These are phyloP conservation scores for Apaloderma vittatum DNA, from an alignment of 2,113 vertebrate species.

Conservation along the genomic window DNA sequence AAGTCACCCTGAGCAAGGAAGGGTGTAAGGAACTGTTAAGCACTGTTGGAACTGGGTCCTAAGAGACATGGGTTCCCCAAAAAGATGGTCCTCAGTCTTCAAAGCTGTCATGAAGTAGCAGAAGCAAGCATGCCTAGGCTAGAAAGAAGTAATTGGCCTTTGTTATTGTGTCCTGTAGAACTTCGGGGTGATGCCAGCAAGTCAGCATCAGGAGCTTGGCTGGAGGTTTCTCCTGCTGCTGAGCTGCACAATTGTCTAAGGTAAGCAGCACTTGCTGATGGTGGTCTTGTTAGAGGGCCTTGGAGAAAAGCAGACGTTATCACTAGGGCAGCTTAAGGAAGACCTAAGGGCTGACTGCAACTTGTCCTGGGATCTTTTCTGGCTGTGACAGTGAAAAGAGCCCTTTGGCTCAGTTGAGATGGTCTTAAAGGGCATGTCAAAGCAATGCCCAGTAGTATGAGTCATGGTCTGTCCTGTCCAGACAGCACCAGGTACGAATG, in stretches of 20 bases:
- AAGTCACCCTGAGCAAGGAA: background rate
- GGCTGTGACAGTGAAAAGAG: background rate
- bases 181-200: background rate
- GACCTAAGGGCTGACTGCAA: accelerated
- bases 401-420: background rate
- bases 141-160: too few relatives aligned
- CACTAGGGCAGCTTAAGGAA: background rate
- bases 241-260: background rate
- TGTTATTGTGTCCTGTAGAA: background rate
- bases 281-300: background rate
- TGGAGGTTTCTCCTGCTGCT: background rate
- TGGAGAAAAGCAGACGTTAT: background rate
- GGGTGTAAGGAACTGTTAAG: background rate
- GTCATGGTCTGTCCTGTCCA: background rate
- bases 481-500: background rate
- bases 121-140: accelerated
- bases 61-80: accelerated
- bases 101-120: accelerated
- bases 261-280: background rate
- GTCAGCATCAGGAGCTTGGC: accelerated
- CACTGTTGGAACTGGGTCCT: background rate
- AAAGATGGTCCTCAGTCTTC: background rate
- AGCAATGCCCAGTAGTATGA: accelerated
- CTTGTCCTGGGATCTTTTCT: background rate
- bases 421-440: background rate